Evolutionary conservation across 2,888 invertebrate species (phyloP).

Genomic region (Andricus curvator): DNA sequence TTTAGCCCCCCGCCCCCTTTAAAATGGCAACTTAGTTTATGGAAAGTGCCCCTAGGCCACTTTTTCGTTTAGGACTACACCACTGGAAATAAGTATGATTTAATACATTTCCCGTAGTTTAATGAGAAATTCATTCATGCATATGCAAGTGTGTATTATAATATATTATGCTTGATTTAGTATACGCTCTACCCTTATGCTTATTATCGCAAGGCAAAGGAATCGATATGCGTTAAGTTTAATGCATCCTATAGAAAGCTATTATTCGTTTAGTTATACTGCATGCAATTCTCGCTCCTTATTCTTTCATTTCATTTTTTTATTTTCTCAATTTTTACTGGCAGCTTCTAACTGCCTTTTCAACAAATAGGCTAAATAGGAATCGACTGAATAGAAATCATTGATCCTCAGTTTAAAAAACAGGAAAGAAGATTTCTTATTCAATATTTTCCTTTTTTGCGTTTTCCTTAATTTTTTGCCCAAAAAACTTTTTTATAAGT

Average conservation of each 20-base stretch:
- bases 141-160: slow-evolving; percentile 20
- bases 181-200: background rate
- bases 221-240: slow-evolving; percentile 34
- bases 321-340: background rate
- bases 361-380: background rate
- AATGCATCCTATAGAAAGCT: slow-evolving; percentile 5
- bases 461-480: background rate
- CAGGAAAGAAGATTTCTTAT: background rate
- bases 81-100: background rate
- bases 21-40: too few species aligned
- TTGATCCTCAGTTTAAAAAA: background rate
- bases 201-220: slow-evolving; percentile 20
- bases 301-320: background rate
- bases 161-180: slow-evolving; percentile 15
- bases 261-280: background rate
- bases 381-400: background rate
- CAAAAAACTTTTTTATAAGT: background rate
- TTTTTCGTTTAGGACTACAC: too few species aligned
- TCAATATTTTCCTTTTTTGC: background rate
- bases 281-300: background rate
- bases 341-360: background rate
- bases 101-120: background rate
- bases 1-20: too few species aligned
- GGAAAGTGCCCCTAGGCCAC: too few species aligned
- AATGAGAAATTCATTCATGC: slow-evolving; percentile 28